Evolutionary conservation across 2,113 vertebrate species (phyloP), one percentile per base, ranked within the genome.

Genomic region (Datnioides undecimradiatus): DNA sequence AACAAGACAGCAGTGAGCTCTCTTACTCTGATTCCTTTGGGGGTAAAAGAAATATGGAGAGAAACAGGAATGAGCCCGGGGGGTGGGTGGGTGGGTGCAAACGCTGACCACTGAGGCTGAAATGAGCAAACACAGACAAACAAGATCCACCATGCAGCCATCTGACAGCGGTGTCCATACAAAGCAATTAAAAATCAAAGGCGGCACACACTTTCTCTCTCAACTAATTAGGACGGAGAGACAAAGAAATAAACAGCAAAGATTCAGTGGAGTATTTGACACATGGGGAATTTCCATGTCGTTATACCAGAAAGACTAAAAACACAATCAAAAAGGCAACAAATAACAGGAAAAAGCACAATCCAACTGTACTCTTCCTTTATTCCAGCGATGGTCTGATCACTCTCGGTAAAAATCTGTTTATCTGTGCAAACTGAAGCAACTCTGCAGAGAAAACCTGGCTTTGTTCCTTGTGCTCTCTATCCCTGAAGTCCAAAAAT

Each of bases 171-270:
- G 48, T 2, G 74, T 71, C 84, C 73, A 70, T 14, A 51, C 80
- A 65, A 51, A 76, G 70, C 70, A 82, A 83, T 80, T 79, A 79
- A 77, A 73, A 54, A 51, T 54, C 1, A 76, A 76, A 67, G 54
- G 65, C 48, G 52, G 21, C 66, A 68, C 19, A 72, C 76, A 46
- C n/a, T 46, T 74, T 70, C 63, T 6, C 67, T 68, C 59, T 49
- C 6, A 60, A 70, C 78, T 83, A 84, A 92, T 87, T 76, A 74
- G 81, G 51, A 71, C n/a, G 55, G 1, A 4, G 40, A 69, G 40
- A 54, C 59, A 71, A 76, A 29, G n/a, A n/a, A n/a, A n/a, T n/a
- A n/a, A 41, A 82, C 34, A 72, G 60, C 66, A 71, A 69, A 54
- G 52, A 66, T 55, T 71, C 68, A 9, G 64, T 9, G 66, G 75